Evolutionary conservation across 2,113 vertebrate genomes (phyloP).

Genomic region (Tyrannus savana): DNA sequence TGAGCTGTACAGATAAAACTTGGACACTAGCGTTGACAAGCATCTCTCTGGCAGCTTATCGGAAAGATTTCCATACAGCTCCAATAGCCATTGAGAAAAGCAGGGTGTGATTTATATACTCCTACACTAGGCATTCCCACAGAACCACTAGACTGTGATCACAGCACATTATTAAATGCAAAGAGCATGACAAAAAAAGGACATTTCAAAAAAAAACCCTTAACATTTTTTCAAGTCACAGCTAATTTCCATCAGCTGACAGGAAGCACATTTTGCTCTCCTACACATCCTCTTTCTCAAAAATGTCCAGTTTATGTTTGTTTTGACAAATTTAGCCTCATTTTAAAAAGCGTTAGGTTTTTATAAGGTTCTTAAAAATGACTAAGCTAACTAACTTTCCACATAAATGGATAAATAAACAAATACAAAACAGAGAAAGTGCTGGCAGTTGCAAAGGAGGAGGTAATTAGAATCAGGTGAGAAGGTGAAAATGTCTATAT

Average conservation of each 20-base stretch:
- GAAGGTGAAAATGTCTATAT: neutral
- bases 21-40: neutral
- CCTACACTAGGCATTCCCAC: neutral
- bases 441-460: neutral
- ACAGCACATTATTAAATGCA: conserved; percentile 10
- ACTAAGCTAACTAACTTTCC: neutral
- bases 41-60: neutral
- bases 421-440: neutral
- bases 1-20: neutral
- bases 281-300: neutral
- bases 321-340: neutral
- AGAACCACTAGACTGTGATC: conserved; percentile 22
- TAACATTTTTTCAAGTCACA: conserved; percentile 15
- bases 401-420: neutral
- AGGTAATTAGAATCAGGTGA: neutral
- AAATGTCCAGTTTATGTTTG: neutral
- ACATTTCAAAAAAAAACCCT: neutral
- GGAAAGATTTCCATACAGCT: neutral
- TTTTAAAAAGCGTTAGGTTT: neutral
- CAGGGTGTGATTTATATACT: conserved; percentile 17
- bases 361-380: neutral
- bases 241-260: conserved; percentile 39
- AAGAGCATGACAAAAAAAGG: neutral
- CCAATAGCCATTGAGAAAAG: conserved; percentile 4
- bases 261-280: conserved; percentile 13